Evolutionary conservation across 2,888 invertebrate species (phyloP).

Genomic region (Drosophila picticornis): DNA sequence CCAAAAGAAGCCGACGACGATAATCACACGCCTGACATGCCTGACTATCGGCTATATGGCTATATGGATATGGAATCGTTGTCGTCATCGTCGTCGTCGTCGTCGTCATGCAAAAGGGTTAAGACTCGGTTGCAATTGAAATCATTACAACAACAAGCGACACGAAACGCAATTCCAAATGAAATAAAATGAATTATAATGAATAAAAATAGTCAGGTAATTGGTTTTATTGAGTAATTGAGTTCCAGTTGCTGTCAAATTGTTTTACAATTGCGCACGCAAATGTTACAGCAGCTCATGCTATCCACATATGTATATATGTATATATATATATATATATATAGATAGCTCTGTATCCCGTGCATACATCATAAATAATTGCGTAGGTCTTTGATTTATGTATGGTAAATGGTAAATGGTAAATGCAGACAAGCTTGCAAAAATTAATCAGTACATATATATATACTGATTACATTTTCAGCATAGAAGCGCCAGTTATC

Average conservation of each 20-base stretch:
- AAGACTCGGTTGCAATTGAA: constrained; percentile 69
- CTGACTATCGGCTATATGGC: constrained; percentile 26
- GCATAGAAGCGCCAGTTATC: background rate
- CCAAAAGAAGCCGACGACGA: constrained; percentile 47
- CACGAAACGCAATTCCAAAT: constrained; percentile 80
- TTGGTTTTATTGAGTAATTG: constrained; percentile 82
- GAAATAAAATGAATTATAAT: constrained; percentile 81
- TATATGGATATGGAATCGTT: constrained; percentile 15
- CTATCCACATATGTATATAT: background rate
- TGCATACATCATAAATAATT: background rate
- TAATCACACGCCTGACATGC: constrained; percentile 79
- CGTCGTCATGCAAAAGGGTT: constrained; percentile 36
- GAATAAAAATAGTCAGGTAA: constrained; percentile 81
- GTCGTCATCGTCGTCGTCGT: background rate
- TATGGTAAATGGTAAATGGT: fast-evolving
- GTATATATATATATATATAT: background rate
- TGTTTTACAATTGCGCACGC: constrained; percentile 77
- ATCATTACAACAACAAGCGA: constrained; percentile 77
- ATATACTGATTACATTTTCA: background rate
- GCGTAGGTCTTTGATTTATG: background rate
- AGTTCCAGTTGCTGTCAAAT: constrained; percentile 76
- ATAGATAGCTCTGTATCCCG: background rate
- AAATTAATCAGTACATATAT: background rate
- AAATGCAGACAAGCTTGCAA: background rate
- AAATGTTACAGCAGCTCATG: constrained; percentile 21